Conservation (phyloP, 2,888 invertebrate species). For the Ophion ventricosus region DNA sequence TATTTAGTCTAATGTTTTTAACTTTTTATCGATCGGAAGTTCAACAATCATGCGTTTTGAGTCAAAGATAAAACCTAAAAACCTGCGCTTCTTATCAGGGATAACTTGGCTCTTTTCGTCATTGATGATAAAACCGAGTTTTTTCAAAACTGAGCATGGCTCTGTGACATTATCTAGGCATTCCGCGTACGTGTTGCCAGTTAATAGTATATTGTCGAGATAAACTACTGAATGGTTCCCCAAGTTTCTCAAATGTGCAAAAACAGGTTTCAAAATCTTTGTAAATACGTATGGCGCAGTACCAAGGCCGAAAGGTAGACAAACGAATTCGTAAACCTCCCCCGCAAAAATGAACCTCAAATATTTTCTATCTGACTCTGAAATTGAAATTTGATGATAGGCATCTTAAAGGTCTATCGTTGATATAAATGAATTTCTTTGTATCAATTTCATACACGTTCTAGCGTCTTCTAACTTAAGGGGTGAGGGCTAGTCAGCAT, state of each 20-base stretch:
- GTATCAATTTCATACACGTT: conserved; percentile 15
- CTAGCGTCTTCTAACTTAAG: conserved; percentile 42
- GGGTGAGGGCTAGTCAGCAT: too few species aligned
- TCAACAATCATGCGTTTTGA: too few species aligned
- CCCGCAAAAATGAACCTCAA: background rate
- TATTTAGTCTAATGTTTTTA: too few species aligned
- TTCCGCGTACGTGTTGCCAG: conserved; percentile 4
- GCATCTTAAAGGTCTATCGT: too few species aligned
- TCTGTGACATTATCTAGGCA: conserved; percentile 20
- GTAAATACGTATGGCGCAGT: conserved; percentile 71
- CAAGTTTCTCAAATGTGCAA: conserved; percentile 23
- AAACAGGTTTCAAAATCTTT: conserved; percentile 67
- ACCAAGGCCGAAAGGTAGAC: conserved; percentile 70
- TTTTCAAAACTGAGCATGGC: background rate
- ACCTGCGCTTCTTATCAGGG: conserved; percentile 30
- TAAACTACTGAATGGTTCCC: conserved; percentile 44
- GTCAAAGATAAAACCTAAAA: conserved; percentile 4
- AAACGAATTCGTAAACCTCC: conserved; percentile 63
- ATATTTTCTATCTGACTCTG: too few species aligned
- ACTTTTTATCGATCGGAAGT: too few species aligned
- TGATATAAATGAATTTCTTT: background rate
- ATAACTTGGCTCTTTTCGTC: conserved; percentile 24
- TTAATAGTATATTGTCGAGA: conserved; percentile 48
- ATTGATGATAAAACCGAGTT: conserved; percentile 32
- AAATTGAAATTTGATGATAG: too few species aligned